Conservation (phyloP, 2,113 vertebrate species). For the Puma concolor region DNA sequence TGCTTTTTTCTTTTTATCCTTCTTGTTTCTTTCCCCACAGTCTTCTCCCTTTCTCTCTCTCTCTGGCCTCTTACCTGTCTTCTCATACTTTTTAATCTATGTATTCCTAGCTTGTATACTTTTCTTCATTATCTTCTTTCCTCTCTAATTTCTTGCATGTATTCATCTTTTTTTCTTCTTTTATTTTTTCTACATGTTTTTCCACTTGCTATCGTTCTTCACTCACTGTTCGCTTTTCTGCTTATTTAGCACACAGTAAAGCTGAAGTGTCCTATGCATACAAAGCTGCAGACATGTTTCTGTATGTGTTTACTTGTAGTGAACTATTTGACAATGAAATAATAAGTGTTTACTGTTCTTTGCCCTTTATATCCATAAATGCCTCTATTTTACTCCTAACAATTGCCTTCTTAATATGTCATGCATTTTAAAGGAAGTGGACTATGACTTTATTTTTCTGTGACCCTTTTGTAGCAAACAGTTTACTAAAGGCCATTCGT, state of each 20-base stretch:
- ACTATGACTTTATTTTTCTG: constrained; percentile 44
- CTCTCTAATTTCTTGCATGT: not conserved
- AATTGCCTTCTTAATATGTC: not conserved
- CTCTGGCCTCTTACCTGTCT: not conserved
- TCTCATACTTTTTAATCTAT: not conserved
- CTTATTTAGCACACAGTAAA: not conserved
- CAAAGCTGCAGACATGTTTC: not conserved
- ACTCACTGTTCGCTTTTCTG: not conserved
- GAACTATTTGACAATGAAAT: not conserved
- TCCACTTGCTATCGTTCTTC: not conserved
- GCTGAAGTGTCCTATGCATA: not conserved
- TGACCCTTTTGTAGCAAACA: not conserved
- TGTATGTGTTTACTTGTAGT: not conserved
- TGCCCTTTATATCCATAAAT: not conserved
- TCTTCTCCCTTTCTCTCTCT: not conserved
- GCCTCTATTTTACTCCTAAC: not conserved
- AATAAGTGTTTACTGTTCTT: not conserved
- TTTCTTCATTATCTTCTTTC: not conserved
- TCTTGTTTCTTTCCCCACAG: not conserved
- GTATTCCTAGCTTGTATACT: not conserved
- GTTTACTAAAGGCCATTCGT: not conserved
- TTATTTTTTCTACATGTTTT: not conserved
- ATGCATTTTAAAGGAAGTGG: not conserved
- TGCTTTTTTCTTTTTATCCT: not conserved
- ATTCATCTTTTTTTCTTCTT: not conserved